Evolutionary conservation across 2,113 vertebrate genomes (phyloP).

Genomic region (Prunella himalayana): DNA sequence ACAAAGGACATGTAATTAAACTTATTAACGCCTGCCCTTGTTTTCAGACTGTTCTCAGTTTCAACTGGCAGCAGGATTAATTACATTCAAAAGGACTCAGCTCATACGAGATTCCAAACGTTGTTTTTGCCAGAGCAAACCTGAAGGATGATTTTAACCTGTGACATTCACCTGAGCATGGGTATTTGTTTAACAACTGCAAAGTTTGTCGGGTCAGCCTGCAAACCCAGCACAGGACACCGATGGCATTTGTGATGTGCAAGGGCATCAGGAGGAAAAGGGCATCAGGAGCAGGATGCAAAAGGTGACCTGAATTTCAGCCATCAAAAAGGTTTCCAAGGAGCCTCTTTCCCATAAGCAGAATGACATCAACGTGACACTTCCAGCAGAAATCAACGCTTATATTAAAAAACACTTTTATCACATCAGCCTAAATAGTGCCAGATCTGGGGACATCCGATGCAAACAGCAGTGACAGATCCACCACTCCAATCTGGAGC

Average conservation of each 20-base stretch:
- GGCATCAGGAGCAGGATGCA: background rate
- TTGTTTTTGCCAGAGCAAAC: background rate
- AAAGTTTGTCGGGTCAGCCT: background rate
- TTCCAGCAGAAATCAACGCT: background rate
- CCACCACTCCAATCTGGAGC: rapidly evolving
- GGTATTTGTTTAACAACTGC: background rate
- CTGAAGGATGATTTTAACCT: background rate
- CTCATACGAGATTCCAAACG: background rate
- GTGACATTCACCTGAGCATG: background rate
- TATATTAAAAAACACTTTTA: background rate
- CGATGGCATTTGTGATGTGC: rapidly evolving
- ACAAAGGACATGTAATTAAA: conserved; percentile 48
- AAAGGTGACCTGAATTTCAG: background rate
- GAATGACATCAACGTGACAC: background rate
- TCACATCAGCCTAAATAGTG: rapidly evolving
- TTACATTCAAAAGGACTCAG: conserved; percentile 12
- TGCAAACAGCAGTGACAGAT: background rate
- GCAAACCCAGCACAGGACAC: background rate
- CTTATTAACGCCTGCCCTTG: conserved; percentile 33
- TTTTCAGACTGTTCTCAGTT: conserved; percentile 19
- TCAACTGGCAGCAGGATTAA: background rate
- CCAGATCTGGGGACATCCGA: rapidly evolving
- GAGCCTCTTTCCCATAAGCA: background rate
- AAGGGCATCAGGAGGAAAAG: background rate
- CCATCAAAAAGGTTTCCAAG: background rate